Conservation (phyloP, 2,888 invertebrate species). For the Folsomia manolachei region DNA sequence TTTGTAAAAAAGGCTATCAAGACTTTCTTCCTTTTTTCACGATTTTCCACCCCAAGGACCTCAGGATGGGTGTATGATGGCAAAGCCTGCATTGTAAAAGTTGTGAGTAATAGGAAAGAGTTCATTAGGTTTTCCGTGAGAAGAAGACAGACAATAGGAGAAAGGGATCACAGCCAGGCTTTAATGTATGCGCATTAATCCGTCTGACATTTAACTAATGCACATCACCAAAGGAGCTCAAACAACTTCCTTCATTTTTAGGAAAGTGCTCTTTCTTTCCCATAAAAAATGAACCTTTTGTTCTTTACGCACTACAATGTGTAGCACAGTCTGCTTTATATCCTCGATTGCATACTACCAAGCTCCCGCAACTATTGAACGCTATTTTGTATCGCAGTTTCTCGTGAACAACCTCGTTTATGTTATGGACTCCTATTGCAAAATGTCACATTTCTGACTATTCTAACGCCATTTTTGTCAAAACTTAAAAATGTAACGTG, state of each 20-base stretch:
- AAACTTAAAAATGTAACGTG: not conserved
- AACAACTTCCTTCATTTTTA: conserved; percentile 15
- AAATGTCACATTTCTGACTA: not conserved
- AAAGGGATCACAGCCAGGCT: conserved; percentile 1
- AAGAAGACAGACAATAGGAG: not conserved
- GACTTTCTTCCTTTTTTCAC: not conserved
- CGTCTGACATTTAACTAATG: conserved; percentile 23
- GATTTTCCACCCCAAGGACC: not conserved
- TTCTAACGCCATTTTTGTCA: not conserved
- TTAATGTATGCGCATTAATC: conserved; percentile 24
- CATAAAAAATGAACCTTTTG: conserved; percentile 4
- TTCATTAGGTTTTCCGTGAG: conserved; percentile 3
- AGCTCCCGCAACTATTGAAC: not conserved
- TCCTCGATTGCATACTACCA: too few relatives aligned
- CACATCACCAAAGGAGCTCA: conserved; percentile 6
- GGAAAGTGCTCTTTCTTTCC: conserved; percentile 3
- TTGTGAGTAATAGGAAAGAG: not conserved
- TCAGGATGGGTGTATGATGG: not conserved
- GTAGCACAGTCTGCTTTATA: too few relatives aligned
- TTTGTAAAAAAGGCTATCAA: not conserved
- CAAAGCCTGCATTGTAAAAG: too few relatives aligned
- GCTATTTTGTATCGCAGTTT: not conserved
- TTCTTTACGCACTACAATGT: too few relatives aligned
- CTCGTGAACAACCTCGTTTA: too few relatives aligned
- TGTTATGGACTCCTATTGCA: not conserved